Percentiles rank a stretch among this genome's conserved stretches.
These are phyloP conservation scores for Chymomyza caudatula DNA, from an alignment of 2,888 invertebrate species.

Conservation along the genomic window DNA sequence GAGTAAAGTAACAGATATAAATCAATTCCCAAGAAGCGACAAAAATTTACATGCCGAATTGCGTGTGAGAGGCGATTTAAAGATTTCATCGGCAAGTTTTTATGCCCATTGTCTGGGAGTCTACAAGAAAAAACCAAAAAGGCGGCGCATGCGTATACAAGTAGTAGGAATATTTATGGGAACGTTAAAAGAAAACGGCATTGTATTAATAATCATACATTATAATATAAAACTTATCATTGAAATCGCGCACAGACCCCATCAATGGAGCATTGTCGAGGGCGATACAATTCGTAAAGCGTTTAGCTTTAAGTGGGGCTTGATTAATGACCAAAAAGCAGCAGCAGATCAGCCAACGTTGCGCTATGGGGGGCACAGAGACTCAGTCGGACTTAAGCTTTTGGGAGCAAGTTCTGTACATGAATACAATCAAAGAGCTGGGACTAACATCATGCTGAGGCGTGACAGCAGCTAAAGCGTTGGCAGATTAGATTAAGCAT, in stretches of 20 bases:
- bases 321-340: conserved; percentile 54
- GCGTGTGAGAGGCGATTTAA: conserved; percentile 55
- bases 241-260: conserved; percentile 49
- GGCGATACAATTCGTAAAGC: conserved; percentile 67
- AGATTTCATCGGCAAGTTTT: conserved; percentile 66
- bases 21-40: conserved; percentile 70
- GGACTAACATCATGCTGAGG: not conserved
- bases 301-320: conserved; percentile 67
- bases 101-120: conserved; percentile 49
- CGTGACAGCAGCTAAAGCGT: not conserved
- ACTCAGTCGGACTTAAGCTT: not conserved
- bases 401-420: not conserved
- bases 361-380: not conserved
- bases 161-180: conserved; percentile 53
- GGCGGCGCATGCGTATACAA: conserved; percentile 57
- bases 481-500: not conserved
- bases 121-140: not conserved
- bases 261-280: conserved; percentile 3
- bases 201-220: conserved; percentile 57
- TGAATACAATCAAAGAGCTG: not conserved
- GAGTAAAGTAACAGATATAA: conserved; percentile 66
- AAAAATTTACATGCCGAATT: conserved; percentile 64
- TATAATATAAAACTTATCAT: conserved; percentile 51
- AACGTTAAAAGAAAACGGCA: conserved; percentile 66
- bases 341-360: not conserved